Evolutionary conservation across 2,113 vertebrate genomes (phyloP), one percentile per base, ranked within the genome.

Genomic region (Pimephales promelas): DNA sequence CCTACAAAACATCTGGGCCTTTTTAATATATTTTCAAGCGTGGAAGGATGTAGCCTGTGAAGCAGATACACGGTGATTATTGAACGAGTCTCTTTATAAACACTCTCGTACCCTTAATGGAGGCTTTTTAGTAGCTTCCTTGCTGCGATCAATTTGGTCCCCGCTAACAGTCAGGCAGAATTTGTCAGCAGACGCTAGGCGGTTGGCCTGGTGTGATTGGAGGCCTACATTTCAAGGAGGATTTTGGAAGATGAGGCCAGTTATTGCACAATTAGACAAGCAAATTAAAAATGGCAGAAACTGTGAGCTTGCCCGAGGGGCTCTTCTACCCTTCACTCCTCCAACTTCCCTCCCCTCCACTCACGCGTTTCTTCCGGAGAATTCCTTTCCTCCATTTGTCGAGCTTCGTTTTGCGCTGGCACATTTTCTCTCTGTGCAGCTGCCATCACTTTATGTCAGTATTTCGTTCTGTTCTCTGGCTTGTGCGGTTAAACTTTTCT

Each of bases 191-290:
- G 84, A 76, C 74, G 66, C 47, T 57, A 80, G 83, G 82, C 11
- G 34, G 20, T 64, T 74, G 87, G 76, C 56, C 62, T 79, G 71
- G 75, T 57, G 79, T 70, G 83, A 85, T 86, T 84, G 87, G 88
- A 87, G 81, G 87, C 83, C 87, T 90, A 86, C 87, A 90, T 92
- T 91, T 93, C 87, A 90, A 88, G 84, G 83, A 88, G 81, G 86
- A 85, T 86, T 87, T 75, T 81, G 57, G 43, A 49, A 83, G 70
- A 88, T 43, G 66, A 85, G 90, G 85, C 85, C 90, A 89, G 90
- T 91, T 90, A 93, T 93, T 91, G 89, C 89, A 89, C 91, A 92
- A 94, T 93, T 93, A 93, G 90, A 86, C 89, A 88, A 91, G 90
- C 88, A 92, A 94, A 93, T 93, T 88, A 90, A 92, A 94, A 92